Evolutionary conservation across 1,140 invertebrate genomes (phyloP), one percentile per base, ranked within the genome.

Genomic region (Oedothorax gibbosus): DNA sequence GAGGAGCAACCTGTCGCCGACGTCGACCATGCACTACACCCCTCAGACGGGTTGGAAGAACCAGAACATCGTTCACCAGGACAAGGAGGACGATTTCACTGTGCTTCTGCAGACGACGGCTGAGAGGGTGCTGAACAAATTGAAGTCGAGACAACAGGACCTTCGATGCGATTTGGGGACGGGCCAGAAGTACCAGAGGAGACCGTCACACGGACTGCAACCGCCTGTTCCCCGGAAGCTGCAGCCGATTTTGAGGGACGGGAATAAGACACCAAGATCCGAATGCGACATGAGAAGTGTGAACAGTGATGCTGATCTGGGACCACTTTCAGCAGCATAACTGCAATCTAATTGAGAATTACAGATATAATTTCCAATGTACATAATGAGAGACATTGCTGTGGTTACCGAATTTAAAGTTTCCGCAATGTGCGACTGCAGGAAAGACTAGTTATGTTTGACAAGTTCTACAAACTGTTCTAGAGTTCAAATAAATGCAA

Each of bases 321-420:
- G 69, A 14, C 80, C 80, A 10, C 69, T 82, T n/a, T 82, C 80
- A 5, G 80, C 80, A 8, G 80, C 80, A 2, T 82, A 60, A 82
- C 35, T 35, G 35, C 35, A 35, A 35, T 35, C 35, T 35, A 35
- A 35, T 35, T 35, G 35, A 35, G 35, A 35, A 35, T 35, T 35
- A 35, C 1, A 35, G 35, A 35, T 35, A 35, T 35, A 35, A 35
- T 35, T 35, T 35, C 35, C 35, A 1, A 35, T 35, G 35, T 35
- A 35, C 35, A 35, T 35, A 35, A 35, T 35, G 35, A 35, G 35
- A 35, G 35, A 35, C 35, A 35, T 35, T 35, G 35, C 1, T 35
- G 35, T 35, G 35, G 35, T 35, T 35, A 35, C 35, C 35, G 35
- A 35, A 35, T 35, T 35, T 35, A 35, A 35, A 35, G 35, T 35